Base-by-base conservation (phyloP, 2,888 invertebrate species). In the Tromatobia lineatoria region DNA sequence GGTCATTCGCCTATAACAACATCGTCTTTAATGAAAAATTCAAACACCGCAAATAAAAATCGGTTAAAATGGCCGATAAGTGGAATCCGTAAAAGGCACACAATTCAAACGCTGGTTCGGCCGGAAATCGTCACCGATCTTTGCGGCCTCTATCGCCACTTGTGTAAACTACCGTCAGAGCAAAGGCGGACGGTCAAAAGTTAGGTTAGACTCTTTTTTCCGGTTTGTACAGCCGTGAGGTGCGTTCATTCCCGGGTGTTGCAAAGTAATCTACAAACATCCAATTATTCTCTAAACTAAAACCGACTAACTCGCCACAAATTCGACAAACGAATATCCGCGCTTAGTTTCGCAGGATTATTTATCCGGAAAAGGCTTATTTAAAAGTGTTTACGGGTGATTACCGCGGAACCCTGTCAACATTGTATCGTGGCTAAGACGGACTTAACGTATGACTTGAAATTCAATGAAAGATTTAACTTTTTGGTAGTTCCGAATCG, bases 231-330 rank as follows among this genome's bases (percentile, higher is more conserved):
- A 89, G 81, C 89, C 89, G 90, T 87, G 87, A 92, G 92, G 91
- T 93, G 88, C 84, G 89, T 88, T 87, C 82, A 70, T 66, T 86
- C 82, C 64, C 75, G 77, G 87, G 80, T 80, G 67, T 38, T 61
- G 38, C 59, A 87, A 86, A 87, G 74, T 91, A 91, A 92, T 92
- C 92, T 83, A 79, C 73, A 86, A 90, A 89, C 91, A 92, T 92
- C 93, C 83, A 69, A 83, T 87, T 86, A 88, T 89, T 86, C 45
- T 47, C 64, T 20, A 71, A 59, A 57, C 59, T 38, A 57, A 38
- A 38, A 38, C n/a, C 13, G 4, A 38, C 29, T n/a, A 2, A 75
- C 23, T 47, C 6, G 50, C 38, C 11, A 38, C 69, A 57, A 47
- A 78, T 54, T 23, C 29, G 50, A 70, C 23, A 23, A 73, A 18